phyloP scores from a whole-genome alignment of 2,113 vertebrate species.

The Hemicordylus capensis region DNA sequence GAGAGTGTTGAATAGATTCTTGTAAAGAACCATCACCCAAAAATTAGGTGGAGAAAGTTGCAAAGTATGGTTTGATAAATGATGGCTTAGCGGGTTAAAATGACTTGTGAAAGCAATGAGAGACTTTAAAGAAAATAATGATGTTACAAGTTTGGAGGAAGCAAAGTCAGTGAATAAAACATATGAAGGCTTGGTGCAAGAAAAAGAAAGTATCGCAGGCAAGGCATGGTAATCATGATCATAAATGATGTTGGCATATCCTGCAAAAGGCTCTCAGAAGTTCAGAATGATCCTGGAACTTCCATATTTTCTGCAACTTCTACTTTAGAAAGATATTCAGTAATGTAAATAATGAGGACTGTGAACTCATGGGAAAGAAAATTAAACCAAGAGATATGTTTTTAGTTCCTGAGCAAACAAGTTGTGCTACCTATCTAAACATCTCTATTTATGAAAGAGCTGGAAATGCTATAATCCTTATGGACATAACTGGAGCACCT shows the following conservation, averaged over 20 bases:
- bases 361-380: neutral
- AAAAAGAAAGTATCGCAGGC: neutral
- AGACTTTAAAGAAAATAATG: conserved; percentile 19
- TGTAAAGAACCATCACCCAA: neutral
- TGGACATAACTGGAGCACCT: too few species aligned
- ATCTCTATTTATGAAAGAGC: too few species aligned
- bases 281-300: neutral
- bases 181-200: neutral
- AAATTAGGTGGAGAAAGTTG: neutral
- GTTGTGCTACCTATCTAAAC: too few species aligned
- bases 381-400: neutral
- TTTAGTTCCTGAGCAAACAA: neutral
- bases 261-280: neutral
- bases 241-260: neutral
- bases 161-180: neutral
- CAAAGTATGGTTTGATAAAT: neutral
- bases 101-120: neutral
- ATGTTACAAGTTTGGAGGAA: neutral
- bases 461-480: too few species aligned
- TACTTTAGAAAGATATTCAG: neutral
- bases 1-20: neutral
- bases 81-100: neutral
- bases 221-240: neutral
- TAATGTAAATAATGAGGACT: neutral
- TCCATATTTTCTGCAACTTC: neutral